A percentile compares a stretch with the other conserved stretches of the same genome.
Conservation (phyloP, 2,113 vertebrate genomes). For the Columbina picui region DNA sequence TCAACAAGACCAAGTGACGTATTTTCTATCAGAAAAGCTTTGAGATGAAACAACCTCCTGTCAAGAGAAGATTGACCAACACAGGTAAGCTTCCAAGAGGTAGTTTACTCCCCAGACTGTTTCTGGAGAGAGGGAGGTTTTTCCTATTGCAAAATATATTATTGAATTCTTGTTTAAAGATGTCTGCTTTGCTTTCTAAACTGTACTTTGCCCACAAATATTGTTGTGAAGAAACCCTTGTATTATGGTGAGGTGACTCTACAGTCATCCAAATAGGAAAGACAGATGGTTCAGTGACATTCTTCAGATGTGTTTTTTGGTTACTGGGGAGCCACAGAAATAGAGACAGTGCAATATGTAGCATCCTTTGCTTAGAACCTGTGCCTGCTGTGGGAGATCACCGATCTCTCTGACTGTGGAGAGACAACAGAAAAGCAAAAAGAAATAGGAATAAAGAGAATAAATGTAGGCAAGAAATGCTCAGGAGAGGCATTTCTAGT, state of each 20-base stretch:
- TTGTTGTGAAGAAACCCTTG: neutral
- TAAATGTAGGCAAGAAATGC: neutral
- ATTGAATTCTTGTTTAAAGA: neutral
- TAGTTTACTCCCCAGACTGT: neutral
- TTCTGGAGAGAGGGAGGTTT: neutral
- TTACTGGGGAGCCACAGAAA: neutral
- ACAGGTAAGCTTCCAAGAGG: neutral
- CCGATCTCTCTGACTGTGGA: neutral
- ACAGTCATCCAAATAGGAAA: neutral
- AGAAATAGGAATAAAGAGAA: neutral
- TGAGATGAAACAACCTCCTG: neutral
- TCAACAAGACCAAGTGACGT: neutral
- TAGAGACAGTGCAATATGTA: neutral
- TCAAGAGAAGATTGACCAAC: neutral
- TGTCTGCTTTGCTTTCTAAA: neutral
- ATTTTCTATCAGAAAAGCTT: neutral
- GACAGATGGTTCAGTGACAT: neutral
- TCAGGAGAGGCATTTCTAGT: neutral
- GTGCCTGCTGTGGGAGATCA: neutral
- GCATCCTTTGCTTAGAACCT: neutral
- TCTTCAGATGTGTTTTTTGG: neutral
- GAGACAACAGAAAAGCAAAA: neutral
- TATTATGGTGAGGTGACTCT: neutral
- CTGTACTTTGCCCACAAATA: neutral
- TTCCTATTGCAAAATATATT: neutral